phyloP scores from a whole-genome alignment of 2,113 vertebrate genomes.

The Hymenochirus boettgeri region DNA sequence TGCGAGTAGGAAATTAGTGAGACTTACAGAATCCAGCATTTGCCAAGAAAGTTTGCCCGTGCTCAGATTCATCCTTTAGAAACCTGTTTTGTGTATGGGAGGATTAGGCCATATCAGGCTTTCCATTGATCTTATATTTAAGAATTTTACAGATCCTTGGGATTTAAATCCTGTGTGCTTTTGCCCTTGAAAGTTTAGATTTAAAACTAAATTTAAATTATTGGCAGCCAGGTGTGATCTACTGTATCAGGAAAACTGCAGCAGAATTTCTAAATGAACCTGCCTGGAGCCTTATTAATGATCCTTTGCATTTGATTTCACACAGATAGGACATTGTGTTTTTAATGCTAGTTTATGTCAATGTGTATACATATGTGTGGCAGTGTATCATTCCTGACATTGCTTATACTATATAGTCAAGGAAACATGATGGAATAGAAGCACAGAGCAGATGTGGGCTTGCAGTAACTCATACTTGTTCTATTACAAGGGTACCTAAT shows the following conservation, averaged over 20 bases:
- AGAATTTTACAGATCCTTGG: not conserved
- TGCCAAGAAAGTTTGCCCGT: no score
- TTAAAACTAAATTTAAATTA: not conserved
- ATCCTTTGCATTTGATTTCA: not conserved
- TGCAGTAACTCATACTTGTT: no score
- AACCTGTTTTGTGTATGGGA: no score
- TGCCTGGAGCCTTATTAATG: not conserved
- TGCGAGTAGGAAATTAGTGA: no score
- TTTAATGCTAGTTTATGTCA: constrained; percentile 1
- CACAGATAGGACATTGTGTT: not conserved
- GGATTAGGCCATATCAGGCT: not conserved
- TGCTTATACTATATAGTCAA: not conserved
- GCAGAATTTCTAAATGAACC: no score
- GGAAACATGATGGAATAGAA: not conserved
- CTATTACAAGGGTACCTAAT: no score
- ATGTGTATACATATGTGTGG: not conserved
- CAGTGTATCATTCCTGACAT: not conserved
- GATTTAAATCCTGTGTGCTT: not conserved
- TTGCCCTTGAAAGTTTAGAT: not conserved
- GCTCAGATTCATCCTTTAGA: no score
- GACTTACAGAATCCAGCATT: no score
- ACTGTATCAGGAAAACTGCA: not conserved
- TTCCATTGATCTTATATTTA: not conserved
- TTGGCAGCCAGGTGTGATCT: not conserved
- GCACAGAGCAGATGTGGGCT: not conserved